These are phyloP conservation scores for Butorides virescens DNA, from an alignment of 2,113 vertebrate species.

Conservation along the genomic window DNA sequence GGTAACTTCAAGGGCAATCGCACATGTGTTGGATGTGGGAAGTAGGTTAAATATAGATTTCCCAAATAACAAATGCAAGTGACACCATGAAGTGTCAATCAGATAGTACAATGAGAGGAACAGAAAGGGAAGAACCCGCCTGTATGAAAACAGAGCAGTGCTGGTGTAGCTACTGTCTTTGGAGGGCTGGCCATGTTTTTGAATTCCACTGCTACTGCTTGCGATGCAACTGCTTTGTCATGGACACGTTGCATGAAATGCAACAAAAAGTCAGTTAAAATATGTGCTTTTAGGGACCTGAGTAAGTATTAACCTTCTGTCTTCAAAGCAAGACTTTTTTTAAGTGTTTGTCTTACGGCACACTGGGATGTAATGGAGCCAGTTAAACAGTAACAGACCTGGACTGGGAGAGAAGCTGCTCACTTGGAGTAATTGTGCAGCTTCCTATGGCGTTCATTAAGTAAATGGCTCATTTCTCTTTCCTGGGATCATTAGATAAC, in stretches of 20 bases:
- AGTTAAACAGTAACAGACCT: background rate
- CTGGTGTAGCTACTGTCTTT: background rate
- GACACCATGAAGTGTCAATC: accelerated
- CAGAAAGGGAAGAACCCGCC: background rate
- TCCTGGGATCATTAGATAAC: background rate
- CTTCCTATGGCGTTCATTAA: background rate
- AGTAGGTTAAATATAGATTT: background rate
- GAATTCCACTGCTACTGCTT: background rate
- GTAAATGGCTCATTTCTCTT: background rate
- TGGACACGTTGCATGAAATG: background rate
- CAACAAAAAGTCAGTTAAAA: background rate
- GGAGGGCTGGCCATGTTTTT: background rate
- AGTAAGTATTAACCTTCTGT: background rate
- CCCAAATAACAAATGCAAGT: background rate
- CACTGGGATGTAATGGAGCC: background rate
- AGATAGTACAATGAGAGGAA: background rate
- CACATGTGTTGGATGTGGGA: background rate
- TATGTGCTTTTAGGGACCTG: background rate
- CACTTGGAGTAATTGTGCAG: background rate
- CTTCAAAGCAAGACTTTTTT: background rate
- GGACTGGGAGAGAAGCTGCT: background rate
- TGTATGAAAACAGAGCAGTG: background rate
- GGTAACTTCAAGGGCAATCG: background rate
- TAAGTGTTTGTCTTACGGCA: background rate
- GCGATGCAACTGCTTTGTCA: background rate